Conservation (phyloP, 2,113 vertebrate genomes). For the Pseudonaja textilis region DNA sequence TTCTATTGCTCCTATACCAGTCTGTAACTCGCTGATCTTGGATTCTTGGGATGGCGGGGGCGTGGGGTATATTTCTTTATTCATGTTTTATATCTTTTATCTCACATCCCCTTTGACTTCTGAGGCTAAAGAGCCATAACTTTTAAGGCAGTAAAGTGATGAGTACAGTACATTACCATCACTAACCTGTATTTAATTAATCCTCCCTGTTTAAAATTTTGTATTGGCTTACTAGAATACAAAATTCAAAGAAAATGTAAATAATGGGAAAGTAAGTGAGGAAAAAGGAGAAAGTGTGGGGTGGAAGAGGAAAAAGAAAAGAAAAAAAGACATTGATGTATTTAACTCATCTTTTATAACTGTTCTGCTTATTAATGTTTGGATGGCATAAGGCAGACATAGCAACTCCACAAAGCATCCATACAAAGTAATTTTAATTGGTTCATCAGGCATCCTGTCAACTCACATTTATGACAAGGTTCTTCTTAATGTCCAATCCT, state of each 20-base stretch:
- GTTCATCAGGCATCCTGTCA: no score
- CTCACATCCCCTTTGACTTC: neutral
- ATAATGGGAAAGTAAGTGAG: neutral
- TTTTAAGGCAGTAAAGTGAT: neutral
- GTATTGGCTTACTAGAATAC: neutral
- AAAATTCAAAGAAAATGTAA: neutral
- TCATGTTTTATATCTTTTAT: neutral
- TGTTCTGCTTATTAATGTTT: no score
- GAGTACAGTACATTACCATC: neutral
- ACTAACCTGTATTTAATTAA: neutral
- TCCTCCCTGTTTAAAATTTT: neutral
- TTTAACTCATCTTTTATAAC: neutral
- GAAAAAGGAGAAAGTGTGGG: neutral
- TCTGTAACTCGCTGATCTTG: neutral
- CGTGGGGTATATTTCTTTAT: neutral
- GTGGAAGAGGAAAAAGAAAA: no score
- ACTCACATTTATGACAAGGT: no score
- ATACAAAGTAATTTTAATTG: no score
- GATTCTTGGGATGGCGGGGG: neutral
- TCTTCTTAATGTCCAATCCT: no score
- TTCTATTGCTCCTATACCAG: neutral
- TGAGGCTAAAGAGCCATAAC: neutral
- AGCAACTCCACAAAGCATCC: no score
- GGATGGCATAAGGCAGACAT: no score
- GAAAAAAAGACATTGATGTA: neutral